Evolutionary conservation across 1,140 invertebrate species (phyloP).

Genomic region (Zeugodacus cucurbitae): DNA sequence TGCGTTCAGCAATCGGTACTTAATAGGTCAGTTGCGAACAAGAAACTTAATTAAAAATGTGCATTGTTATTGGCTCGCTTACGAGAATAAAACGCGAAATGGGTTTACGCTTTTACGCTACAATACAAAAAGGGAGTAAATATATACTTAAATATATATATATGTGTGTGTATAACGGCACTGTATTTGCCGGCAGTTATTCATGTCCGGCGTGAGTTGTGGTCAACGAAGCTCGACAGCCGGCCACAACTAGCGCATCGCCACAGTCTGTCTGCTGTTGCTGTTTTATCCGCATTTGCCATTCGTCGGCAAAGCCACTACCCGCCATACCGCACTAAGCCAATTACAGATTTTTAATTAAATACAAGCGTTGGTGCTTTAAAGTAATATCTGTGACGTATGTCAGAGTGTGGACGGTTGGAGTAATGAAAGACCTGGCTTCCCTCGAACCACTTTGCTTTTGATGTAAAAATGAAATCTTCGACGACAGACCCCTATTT

Average conservation of each 20-base stretch:
- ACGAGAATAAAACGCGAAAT: not conserved
- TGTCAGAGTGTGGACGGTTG: too few species aligned
- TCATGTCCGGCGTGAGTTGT: not conserved
- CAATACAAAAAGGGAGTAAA: not conserved
- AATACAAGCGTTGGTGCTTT: not conserved
- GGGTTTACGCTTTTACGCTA: not conserved
- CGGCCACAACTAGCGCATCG: not conserved
- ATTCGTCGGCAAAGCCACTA: not conserved
- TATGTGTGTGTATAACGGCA: not conserved
- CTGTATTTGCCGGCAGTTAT: not conserved
- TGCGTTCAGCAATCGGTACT: not conserved
- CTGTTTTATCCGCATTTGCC: not conserved
- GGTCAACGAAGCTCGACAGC: not conserved
- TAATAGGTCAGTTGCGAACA: constrained; percentile 22
- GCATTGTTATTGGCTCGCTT: constrained; percentile 18
- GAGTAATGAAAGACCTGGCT: too few species aligned
- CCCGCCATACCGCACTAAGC: not conserved
- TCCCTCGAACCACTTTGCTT: too few species aligned
- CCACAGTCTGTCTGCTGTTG: not conserved
- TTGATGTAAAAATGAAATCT: too few species aligned
- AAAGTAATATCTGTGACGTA: not conserved
- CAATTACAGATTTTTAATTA: constrained; percentile 18
- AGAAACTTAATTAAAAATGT: constrained; percentile 34
- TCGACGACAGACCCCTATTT: too few species aligned
- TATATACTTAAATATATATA: not conserved